A percentile compares a stretch with the other conserved stretches of the same genome.
These are phyloP conservation scores for Otis tarda DNA, from an alignment of 2,113 vertebrate genomes.

Conservation along the genomic window DNA sequence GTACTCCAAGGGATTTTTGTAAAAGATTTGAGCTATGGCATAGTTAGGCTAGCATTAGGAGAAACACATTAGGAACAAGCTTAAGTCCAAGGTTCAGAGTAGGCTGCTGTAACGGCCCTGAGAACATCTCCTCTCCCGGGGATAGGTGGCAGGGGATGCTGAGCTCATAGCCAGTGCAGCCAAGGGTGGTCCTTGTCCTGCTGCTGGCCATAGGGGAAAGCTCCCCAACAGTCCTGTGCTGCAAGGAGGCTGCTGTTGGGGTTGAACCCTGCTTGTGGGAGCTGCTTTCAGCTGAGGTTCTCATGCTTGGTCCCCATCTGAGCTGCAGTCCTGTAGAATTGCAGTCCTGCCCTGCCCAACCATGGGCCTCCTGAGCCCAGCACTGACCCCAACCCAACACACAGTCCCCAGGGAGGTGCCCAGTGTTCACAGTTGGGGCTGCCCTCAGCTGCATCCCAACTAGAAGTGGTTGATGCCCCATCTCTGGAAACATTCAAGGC, in stretches of 20 bases:
- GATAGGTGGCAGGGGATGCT: not conserved
- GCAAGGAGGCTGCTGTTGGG: not conserved
- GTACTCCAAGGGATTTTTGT: not conserved
- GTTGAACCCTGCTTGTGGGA: not conserved
- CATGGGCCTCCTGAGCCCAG: not conserved
- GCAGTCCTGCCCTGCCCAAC: not conserved
- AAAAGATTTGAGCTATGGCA: not conserved
- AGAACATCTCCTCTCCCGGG: too few relatives aligned
- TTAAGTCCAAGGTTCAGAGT: not conserved
- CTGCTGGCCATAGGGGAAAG: not conserved
- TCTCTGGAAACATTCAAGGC: too few relatives aligned
- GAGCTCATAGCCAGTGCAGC: not conserved
- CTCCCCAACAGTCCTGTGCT: not conserved
- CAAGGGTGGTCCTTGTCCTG: not conserved
- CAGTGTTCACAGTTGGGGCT: not conserved
- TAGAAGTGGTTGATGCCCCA: too few relatives aligned
- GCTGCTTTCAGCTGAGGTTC: not conserved
- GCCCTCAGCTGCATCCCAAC: not conserved
- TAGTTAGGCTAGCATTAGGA: not conserved
- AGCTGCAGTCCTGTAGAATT: not conserved
- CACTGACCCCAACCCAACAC: not conserved
- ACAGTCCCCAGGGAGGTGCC: not conserved
- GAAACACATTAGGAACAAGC: not conserved
- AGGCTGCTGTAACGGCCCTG: not conserved
- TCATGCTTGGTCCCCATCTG: not conserved